Evolutionary conservation across 2,888 invertebrate species (phyloP).

Genomic region (Exocentrus adspersus): DNA sequence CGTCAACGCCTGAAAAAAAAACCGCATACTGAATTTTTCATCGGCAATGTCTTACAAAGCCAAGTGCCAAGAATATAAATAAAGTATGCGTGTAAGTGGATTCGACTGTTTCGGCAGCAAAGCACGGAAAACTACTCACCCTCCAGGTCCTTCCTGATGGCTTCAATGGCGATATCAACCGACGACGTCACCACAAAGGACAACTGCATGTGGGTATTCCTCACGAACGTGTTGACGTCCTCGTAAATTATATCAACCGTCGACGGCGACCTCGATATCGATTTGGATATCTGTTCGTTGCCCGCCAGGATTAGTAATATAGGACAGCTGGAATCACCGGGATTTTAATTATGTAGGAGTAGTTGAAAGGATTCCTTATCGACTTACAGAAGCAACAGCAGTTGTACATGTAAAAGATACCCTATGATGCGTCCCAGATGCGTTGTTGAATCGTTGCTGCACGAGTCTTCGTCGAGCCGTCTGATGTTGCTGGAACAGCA

Average conservation of each 20-base stretch:
- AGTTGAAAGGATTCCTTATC: not conserved
- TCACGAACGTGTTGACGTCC: constrained; percentile 71
- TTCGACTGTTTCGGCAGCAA: not conserved
- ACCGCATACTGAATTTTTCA: not conserved
- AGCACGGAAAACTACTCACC: too few species aligned
- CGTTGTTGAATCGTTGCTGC: too few species aligned
- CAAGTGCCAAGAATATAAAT: too few species aligned
- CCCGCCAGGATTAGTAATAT: constrained; percentile 71
- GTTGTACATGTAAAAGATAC: constrained; percentile 46
- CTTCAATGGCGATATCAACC: constrained; percentile 71
- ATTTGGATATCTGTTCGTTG: constrained; percentile 70
- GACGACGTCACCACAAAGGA: constrained; percentile 63
- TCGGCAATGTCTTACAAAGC: not conserved
- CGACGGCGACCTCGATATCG: constrained; percentile 67
- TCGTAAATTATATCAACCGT: constrained; percentile 68
- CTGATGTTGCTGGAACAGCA: constrained; percentile 50
- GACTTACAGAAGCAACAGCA: constrained; percentile 53
- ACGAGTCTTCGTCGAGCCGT: constrained; percentile 52
- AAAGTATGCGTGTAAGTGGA: constrained; percentile 1
- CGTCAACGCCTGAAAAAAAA: constrained; percentile 73
- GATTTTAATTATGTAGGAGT: not conserved
- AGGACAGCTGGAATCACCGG: constrained; percentile 63
- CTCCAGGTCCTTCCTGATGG: constrained; percentile 71
- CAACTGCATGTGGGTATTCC: constrained; percentile 73
- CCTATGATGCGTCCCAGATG: too few species aligned